Conservation (phyloP, 1,140 invertebrate genomes). For the Orchestia grillus region DNA sequence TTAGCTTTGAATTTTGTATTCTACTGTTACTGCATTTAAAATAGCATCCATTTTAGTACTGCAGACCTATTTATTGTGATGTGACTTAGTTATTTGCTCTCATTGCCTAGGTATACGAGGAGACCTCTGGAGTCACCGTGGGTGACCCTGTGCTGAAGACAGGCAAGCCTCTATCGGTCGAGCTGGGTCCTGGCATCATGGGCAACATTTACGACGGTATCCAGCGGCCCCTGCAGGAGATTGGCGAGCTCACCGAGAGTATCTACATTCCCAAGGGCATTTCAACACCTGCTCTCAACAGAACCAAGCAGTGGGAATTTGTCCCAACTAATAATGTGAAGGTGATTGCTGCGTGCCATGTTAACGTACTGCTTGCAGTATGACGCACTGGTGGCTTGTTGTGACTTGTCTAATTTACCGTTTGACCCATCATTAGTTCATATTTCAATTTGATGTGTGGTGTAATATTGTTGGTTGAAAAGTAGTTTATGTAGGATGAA, state of each 20-base stretch:
- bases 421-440: too few relatives aligned
- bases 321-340: conserved; percentile 85
- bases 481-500: too few relatives aligned
- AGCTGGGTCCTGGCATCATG: conserved; percentile 99
- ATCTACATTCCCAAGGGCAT: conserved; percentile 99
- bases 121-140: conserved; percentile 99
- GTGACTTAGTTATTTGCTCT: background rate
- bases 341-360: too few relatives aligned
- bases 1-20: too few relatives aligned
- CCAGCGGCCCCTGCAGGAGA: conserved; percentile 97
- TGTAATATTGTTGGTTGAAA: too few relatives aligned
- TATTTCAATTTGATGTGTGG: too few relatives aligned
- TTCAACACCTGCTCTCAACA: conserved; percentile 91
- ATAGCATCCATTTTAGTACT: too few relatives aligned
- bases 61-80: background rate
- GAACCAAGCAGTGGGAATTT: conserved; percentile 92
- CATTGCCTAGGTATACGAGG: conserved; percentile 96
- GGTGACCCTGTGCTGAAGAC: conserved; percentile 98
- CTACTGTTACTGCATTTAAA: too few relatives aligned
- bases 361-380: background rate
- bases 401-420: too few relatives aligned
- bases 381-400: too few relatives aligned
- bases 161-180: conserved; percentile 97
- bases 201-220: conserved; percentile 99
- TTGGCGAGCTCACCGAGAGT: conserved; percentile 91